These are phyloP conservation scores for Harmothoe impar DNA, from an alignment of 2,888 invertebrate genomes.

Conservation along the genomic window DNA sequence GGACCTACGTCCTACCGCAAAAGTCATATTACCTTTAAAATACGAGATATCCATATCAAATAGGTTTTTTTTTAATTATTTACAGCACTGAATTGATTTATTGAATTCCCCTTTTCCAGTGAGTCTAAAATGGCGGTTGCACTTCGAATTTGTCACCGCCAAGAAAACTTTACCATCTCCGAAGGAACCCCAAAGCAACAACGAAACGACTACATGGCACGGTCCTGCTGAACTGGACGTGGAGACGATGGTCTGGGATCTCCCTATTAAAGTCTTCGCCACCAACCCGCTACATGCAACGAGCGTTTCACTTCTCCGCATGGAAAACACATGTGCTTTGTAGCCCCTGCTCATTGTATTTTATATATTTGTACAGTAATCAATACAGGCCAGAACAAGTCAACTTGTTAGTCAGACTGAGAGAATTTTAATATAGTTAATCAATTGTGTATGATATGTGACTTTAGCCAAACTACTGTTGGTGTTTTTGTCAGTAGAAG, in stretches of 20 bases:
- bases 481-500: too few relatives aligned
- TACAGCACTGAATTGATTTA: too few relatives aligned
- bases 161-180: conserved; percentile 74
- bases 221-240: conserved; percentile 94
- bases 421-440: too few relatives aligned
- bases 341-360: background rate
- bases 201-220: conserved; percentile 88
- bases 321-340: conserved; percentile 57
- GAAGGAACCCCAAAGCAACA: conserved; percentile 85
- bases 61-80: too few relatives aligned
- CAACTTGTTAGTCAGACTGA: too few relatives aligned
- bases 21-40: too few relatives aligned
- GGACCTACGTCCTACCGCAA: too few relatives aligned
- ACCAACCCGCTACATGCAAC: conserved; percentile 88
- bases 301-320: conserved; percentile 69
- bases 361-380: background rate
- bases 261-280: conserved; percentile 96
- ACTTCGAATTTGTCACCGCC: conserved; percentile 94
- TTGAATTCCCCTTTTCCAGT: conserved; percentile 86
- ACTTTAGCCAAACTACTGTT: too few relatives aligned
- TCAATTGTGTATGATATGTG: too few relatives aligned
- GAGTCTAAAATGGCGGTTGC: conserved; percentile 94
- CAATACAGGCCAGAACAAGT: too few relatives aligned
- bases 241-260: conserved; percentile 99
- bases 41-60: too few relatives aligned